Evolutionary conservation across 2,797 vertebrate genomes (phyloP).

Genomic region (Uromys caudimaculatus): DNA sequence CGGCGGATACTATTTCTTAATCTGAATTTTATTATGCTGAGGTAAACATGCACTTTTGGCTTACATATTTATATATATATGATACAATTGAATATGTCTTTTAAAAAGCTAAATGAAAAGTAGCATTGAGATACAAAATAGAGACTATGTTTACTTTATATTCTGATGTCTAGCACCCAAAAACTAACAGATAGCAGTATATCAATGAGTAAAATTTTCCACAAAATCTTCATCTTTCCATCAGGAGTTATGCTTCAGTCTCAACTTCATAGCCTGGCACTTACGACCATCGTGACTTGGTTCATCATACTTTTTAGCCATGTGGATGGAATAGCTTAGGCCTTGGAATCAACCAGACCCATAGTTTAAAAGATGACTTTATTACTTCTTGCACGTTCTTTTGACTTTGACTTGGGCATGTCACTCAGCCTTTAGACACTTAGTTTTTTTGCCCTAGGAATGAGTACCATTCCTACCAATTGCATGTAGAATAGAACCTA

Average conservation of each 20-base stretch:
- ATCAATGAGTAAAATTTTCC: neutral
- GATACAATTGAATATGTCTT: neutral
- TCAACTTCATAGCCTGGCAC: slow-evolving; percentile 14
- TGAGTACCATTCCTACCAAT: neutral
- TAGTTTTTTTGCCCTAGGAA: slow-evolving; percentile 27
- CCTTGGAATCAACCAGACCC: slow-evolving; percentile 29
- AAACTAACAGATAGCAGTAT: slow-evolving; percentile 3
- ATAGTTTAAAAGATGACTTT: slow-evolving; percentile 49
- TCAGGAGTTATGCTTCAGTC: slow-evolving; percentile 27
- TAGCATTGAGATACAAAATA: slow-evolving; percentile 30
- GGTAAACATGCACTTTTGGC: neutral
- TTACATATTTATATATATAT: neutral
- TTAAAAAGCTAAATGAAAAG: slow-evolving; percentile 19
- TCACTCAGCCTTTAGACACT: slow-evolving; percentile 24
- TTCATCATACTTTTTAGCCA: neutral
- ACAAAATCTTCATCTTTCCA: neutral
- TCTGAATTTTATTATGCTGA: slow-evolving; percentile 14
- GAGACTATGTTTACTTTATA: neutral
- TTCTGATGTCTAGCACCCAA: neutral
- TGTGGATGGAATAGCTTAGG: neutral
- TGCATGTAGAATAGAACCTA: neutral
- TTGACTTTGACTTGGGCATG: slow-evolving; percentile 46
- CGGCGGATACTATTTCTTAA: slow-evolving; percentile 23
- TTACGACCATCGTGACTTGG: slow-evolving; percentile 5
- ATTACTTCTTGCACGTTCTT: neutral